These are phyloP conservation scores for Acrobeloides nanus DNA, from an alignment of 2,888 invertebrate genomes.

Conservation along the genomic window DNA sequence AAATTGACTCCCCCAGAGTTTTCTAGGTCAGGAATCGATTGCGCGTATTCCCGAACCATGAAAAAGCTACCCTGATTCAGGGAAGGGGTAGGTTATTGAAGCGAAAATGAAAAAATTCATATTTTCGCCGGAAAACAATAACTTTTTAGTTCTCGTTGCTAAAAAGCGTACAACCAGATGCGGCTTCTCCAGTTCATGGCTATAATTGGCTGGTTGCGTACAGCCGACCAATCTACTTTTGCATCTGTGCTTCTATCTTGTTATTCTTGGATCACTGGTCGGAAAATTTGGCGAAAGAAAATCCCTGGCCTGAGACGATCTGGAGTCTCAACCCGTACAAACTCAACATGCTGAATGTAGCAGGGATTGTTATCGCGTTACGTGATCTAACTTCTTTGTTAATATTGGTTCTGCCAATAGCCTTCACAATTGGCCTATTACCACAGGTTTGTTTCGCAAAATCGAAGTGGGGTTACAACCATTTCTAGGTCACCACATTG, in stretches of 20 bases:
- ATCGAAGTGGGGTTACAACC: slow-evolving; percentile 3
- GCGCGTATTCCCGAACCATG: too few species aligned
- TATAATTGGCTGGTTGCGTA: slow-evolving; percentile 57
- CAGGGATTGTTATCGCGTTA: slow-evolving; percentile 23
- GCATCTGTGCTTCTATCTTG: slow-evolving; percentile 65
- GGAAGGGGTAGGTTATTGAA: too few species aligned
- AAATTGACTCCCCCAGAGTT: too few species aligned
- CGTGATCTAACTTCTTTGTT: slow-evolving; percentile 58
- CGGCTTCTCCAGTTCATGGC: slow-evolving; percentile 87
- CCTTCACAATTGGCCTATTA: slow-evolving; percentile 88
- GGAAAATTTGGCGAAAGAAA: neutral
- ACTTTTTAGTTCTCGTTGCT: slow-evolving; percentile 63
- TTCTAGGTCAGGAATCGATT: too few species aligned
- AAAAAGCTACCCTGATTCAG: too few species aligned
- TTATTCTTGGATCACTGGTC: slow-evolving; percentile 53
- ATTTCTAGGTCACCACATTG: slow-evolving; percentile 74
- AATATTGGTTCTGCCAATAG: slow-evolving; percentile 79
- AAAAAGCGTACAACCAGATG: slow-evolving; percentile 91
- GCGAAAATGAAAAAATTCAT: too few species aligned
- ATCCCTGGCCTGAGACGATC: slow-evolving; percentile 1
- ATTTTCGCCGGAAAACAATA: too few species aligned
- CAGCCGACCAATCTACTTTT: slow-evolving; percentile 79
- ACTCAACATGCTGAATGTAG: neutral
- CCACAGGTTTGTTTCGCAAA: slow-evolving; percentile 62
- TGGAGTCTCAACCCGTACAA: neutral